Percentiles rank a stretch among this genome's conserved stretches.
These are phyloP conservation scores for Hydractinia echinata DNA, from an alignment of 30 jellyfish, hydroid and myxozoan species.

Conservation along the genomic window DNA sequence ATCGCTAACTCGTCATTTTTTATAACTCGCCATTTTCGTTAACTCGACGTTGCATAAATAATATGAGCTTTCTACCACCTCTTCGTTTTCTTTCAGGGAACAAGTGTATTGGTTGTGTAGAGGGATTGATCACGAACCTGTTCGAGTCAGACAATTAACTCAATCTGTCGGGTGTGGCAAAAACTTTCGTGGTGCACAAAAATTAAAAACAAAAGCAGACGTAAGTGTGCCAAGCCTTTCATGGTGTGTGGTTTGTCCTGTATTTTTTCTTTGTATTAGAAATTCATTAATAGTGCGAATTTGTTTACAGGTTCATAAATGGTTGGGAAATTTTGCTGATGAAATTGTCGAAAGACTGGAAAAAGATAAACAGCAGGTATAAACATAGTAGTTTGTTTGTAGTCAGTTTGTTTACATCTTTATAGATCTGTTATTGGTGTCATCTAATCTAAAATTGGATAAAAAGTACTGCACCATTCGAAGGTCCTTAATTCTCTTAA, in stretches of 20 bases:
- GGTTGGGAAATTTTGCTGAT: slow-evolving; percentile 79
- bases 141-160: slow-evolving; percentile 83
- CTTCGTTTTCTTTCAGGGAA: slow-evolving; percentile 40
- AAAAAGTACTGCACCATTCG: too few relatives aligned
- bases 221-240: slow-evolving; percentile 31
- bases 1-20: too few relatives aligned
- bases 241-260: neutral
- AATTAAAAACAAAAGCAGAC: slow-evolving; percentile 37
- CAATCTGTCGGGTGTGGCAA: slow-evolving; percentile 96
- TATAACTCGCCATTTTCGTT: too few relatives aligned
- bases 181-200: slow-evolving; percentile 68
- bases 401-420: too few relatives aligned
- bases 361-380: slow-evolving; percentile 63
- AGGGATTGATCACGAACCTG: slow-evolving; percentile 91
- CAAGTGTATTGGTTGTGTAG: slow-evolving; percentile 70
- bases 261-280: neutral
- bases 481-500: too few relatives aligned
- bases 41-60: neutral
- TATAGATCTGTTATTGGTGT: too few relatives aligned
- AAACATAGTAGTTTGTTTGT: too few relatives aligned
- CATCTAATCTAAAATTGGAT: too few relatives aligned
- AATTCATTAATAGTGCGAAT: neutral
- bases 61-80: neutral
- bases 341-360: slow-evolving; percentile 84
- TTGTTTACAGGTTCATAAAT: slow-evolving; percentile 60